Evolutionary conservation across 2,113 vertebrate species (phyloP), one percentile per base, ranked within the genome.

Genomic region (Asarcornis scutulata): DNA sequence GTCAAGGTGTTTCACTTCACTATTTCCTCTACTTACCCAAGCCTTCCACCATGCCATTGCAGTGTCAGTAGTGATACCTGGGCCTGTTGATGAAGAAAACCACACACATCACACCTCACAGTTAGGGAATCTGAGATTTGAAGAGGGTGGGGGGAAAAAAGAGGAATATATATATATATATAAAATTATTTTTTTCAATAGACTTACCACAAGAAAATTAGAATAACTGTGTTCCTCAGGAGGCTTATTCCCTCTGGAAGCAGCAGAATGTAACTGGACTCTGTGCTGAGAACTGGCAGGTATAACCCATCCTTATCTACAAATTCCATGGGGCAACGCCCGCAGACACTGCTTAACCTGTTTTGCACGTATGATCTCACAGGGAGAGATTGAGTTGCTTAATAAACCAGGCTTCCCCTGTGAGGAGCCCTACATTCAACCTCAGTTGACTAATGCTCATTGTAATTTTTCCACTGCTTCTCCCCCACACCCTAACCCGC

Each of bases 31-130:
- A 97, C 96, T 96, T 73, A 97, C 96, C 96, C 96, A 97, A 14
- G 95, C 96, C 71, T 83, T 97, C 96, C 96, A 97, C 96, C 96
- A 97, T 1, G 96, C 96, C 96, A 96, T 97, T 38, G 83, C 1
- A 6, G 59, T 27, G 66, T 93, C 40, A 46, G 91, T 13, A 74
- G 59, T 7, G 55, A 58, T 42, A 34, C 17, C 59, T 4, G 34
- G 38, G 7, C 88, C 95, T 97, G 91, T 7, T 46, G 64, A 36
- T 42, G 52, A 85, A 94, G 36, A 83, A 92, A 95, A 76, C 3
- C 69, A 86, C 77, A 76, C 0, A 0, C 17, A 67, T 95, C 31
- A 94, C 53, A 69, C 50, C 27, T 85, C 31, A 63, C 0, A 3
- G 8, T 82, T 32, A 69, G n/a, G 23, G 11, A 83, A 66, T 31